phyloP scores from a whole-genome alignment of 2,797 vertebrate genomes.

The Sebastes cheni region DNA sequence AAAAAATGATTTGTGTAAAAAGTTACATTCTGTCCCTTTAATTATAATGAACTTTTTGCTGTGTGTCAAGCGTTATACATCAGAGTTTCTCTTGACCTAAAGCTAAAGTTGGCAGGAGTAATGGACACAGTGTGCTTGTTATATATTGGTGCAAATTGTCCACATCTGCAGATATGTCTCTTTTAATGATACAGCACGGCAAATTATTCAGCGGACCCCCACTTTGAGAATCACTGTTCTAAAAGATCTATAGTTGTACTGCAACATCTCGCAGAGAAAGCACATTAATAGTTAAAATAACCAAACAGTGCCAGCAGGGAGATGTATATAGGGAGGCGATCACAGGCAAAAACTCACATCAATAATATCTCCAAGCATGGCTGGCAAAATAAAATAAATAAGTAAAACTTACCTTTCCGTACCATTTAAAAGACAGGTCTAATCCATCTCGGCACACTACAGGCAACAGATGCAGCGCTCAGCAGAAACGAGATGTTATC shows the following conservation, averaged over 20 bases:
- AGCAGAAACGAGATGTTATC: conserved; percentile 65
- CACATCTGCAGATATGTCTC: no score
- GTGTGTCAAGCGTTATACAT: no score
- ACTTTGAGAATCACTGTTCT: background rate
- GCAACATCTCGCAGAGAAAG: background rate
- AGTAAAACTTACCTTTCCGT: conserved; percentile 27
- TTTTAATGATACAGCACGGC: no score
- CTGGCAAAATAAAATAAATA: conserved; percentile 17
- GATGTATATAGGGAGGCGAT: background rate
- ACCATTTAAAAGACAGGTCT: conserved; percentile 37
- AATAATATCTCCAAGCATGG: conserved; percentile 16
- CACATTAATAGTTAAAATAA: background rate
- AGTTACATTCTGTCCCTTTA: no score
- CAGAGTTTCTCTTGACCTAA: no score
- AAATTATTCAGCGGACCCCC: no score
- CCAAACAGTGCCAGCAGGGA: background rate
- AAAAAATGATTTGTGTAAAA: no score
- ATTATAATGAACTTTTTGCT: no score
- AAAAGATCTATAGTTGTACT: background rate
- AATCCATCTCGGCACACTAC: conserved; percentile 59
- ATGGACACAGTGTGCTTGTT: no score
- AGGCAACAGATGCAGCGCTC: conserved; percentile 44
- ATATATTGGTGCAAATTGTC: no score
- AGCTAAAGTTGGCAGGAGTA: no score
- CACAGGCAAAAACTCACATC: background rate